Conservation (phyloP, 2,888 invertebrate genomes). For the Iphiclides podalirius region DNA sequence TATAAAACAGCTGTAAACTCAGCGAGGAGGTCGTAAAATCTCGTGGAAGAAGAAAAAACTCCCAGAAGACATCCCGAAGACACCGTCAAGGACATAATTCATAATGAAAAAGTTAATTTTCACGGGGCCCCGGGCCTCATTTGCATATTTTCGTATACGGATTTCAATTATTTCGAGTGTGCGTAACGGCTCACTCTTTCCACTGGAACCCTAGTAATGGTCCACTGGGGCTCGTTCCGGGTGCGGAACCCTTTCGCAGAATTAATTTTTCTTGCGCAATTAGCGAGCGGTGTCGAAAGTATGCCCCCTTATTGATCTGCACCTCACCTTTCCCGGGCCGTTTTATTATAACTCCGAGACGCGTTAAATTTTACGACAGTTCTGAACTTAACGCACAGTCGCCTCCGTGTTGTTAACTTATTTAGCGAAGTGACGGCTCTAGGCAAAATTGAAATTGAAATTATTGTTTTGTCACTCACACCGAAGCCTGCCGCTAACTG, state of each 20-base stretch:
- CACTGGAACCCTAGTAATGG: slow-evolving; percentile 49
- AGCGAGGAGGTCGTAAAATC: slow-evolving; percentile 59
- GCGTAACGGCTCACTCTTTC: slow-evolving; percentile 56
- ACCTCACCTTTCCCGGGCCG: slow-evolving; percentile 25
- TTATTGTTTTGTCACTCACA: too few species aligned
- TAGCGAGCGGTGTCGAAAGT: slow-evolving; percentile 59
- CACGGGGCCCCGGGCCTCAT: slow-evolving; percentile 58
- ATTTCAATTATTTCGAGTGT: slow-evolving; percentile 69
- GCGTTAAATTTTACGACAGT: background rate
- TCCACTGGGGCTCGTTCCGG: slow-evolving; percentile 63
- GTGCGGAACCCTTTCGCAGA: slow-evolving; percentile 61
- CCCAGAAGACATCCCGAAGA: slow-evolving; percentile 72
- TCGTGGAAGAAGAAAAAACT: slow-evolving; percentile 53
- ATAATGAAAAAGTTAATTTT: slow-evolving; percentile 80
- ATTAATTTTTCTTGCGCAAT: slow-evolving; percentile 79
- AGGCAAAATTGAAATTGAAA: too few species aligned
- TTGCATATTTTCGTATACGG: slow-evolving; percentile 74
- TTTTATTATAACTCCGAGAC: background rate
- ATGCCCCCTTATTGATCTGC: slow-evolving; percentile 53
- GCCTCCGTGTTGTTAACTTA: too few species aligned
- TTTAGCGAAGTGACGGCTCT: too few species aligned
- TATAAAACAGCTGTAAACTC: slow-evolving; percentile 43
- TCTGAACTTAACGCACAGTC: background rate
- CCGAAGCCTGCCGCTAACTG: too few species aligned
- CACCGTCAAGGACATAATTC: slow-evolving; percentile 74